These are phyloP conservation scores for Conger conger DNA, from an alignment of 2,113 vertebrate species.

Conservation along the genomic window DNA sequence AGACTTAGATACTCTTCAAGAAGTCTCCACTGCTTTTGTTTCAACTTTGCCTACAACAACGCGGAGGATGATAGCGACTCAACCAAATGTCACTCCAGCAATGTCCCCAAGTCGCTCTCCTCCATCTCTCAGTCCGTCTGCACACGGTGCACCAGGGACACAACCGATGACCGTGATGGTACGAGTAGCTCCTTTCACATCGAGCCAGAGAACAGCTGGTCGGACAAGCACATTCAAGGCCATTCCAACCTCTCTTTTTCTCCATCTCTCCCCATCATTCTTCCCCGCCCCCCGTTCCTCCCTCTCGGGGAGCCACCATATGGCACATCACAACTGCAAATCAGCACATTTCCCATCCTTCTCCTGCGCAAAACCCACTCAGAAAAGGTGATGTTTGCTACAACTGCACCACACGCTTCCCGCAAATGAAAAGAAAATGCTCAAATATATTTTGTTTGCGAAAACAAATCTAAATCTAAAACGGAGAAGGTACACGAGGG, in stretches of 20 bases:
- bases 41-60: background rate
- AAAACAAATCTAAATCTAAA: background rate
- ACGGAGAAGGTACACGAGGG: too few relatives aligned
- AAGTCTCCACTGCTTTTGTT: background rate
- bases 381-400: slow-evolving; percentile 28
- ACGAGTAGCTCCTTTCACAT: slow-evolving; percentile 54
- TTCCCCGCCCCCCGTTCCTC: slow-evolving; percentile 37
- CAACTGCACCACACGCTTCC: slow-evolving; percentile 22
- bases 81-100: background rate
- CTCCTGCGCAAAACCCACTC: slow-evolving; percentile 23
- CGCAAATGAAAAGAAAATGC: background rate
- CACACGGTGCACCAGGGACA: background rate
- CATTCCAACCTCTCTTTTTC: slow-evolving; percentile 54
- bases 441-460: background rate
- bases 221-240: slow-evolving; percentile 66
- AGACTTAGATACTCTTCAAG: background rate
- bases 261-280: slow-evolving; percentile 54
- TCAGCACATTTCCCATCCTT: slow-evolving; percentile 54
- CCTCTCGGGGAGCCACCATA: slow-evolving; percentile 67
- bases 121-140: background rate
- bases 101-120: background rate
- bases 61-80: background rate
- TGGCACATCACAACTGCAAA: slow-evolving; percentile 63
- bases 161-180: slow-evolving; percentile 29
- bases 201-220: slow-evolving; percentile 62